Conservation (phyloP, 1,140 invertebrate species). For the Rhyzopertha dominica region DNA sequence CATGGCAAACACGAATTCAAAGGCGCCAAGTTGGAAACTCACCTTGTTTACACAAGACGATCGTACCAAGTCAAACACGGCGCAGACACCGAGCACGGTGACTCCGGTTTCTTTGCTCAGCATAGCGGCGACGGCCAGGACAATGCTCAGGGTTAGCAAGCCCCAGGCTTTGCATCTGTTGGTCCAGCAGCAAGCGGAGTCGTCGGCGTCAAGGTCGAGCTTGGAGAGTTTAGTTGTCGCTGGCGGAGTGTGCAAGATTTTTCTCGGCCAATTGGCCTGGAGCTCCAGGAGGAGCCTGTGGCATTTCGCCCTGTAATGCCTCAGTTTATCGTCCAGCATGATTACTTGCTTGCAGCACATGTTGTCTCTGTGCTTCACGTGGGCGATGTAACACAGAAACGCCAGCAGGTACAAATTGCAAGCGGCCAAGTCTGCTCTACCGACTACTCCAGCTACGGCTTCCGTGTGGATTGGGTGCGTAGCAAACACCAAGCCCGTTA, state of each 20-base stretch:
- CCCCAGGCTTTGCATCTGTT: conserved; percentile 53
- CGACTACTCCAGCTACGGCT: conserved; percentile 92
- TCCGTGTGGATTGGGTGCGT: conserved; percentile 96
- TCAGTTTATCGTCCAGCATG: conserved; percentile 11
- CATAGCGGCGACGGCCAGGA: conserved; percentile 64
- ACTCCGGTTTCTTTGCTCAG: conserved; percentile 90
- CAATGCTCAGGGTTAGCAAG: conserved; percentile 50
- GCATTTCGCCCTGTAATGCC: conserved; percentile 22
- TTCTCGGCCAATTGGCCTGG: conserved; percentile 36
- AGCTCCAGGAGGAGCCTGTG: conserved; percentile 33
- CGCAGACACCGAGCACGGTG: conserved; percentile 83
- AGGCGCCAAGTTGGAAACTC: no score
- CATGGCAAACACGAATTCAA: no score
- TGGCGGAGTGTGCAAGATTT: no score
- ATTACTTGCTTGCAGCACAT: conserved; percentile 25
- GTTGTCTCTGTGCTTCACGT: conserved; percentile 55
- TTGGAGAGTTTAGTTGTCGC: neutral
- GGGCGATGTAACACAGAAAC: conserved; percentile 73
- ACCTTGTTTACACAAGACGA: conserved; percentile 25
- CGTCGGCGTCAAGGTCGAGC: neutral
- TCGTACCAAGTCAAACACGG: conserved; percentile 63
- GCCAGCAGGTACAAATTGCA: conserved; percentile 86
- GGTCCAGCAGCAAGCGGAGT: conserved; percentile 30
- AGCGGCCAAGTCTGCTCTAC: conserved; percentile 87
- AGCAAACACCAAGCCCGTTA: conserved; percentile 85